These are phyloP conservation scores for Muscina levida DNA, from an alignment of 2,888 invertebrate species.

Conservation along the genomic window DNA sequence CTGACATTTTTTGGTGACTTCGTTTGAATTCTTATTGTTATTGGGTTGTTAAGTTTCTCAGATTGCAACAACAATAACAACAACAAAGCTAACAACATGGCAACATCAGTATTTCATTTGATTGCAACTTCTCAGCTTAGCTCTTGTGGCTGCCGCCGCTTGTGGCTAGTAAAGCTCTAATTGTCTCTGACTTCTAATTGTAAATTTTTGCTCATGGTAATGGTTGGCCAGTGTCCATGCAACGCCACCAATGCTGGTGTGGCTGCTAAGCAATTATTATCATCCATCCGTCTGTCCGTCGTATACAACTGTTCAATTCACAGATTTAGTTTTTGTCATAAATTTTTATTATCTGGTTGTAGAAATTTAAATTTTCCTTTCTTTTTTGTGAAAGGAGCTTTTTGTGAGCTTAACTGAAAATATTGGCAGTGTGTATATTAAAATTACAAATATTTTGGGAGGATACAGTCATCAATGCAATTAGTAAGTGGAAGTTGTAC, in stretches of 20 bases:
- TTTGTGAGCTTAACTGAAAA: no score
- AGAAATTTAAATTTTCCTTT: slow-evolving; percentile 19
- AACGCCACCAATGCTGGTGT: neutral
- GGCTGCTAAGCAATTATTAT: slow-evolving; percentile 55
- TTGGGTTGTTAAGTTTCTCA: slow-evolving; percentile 65
- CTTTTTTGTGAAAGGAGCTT: slow-evolving; percentile 6
- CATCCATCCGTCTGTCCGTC: slow-evolving; percentile 1
- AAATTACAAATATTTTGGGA: no score
- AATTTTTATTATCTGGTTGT: slow-evolving; percentile 42
- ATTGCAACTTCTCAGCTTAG: slow-evolving; percentile 27
- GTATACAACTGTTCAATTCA: neutral
- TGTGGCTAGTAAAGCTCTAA: slow-evolving; percentile 54
- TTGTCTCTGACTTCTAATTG: slow-evolving; percentile 65
- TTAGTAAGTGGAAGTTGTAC: no score
- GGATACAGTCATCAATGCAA: no score
- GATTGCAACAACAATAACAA: slow-evolving; percentile 29
- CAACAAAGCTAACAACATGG: neutral
- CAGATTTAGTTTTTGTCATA: slow-evolving; percentile 45
- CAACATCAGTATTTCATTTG: slow-evolving; percentile 38
- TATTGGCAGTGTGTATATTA: no score
- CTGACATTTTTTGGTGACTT: slow-evolving; percentile 66
- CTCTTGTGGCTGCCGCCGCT: slow-evolving; percentile 12
- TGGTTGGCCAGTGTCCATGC: slow-evolving; percentile 38
- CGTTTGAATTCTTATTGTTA: slow-evolving; percentile 65
- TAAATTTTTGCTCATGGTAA: slow-evolving; percentile 37